Evolutionary conservation across 2,797 vertebrate species (phyloP).

Genomic region (Hoplostethus atlanticus): DNA sequence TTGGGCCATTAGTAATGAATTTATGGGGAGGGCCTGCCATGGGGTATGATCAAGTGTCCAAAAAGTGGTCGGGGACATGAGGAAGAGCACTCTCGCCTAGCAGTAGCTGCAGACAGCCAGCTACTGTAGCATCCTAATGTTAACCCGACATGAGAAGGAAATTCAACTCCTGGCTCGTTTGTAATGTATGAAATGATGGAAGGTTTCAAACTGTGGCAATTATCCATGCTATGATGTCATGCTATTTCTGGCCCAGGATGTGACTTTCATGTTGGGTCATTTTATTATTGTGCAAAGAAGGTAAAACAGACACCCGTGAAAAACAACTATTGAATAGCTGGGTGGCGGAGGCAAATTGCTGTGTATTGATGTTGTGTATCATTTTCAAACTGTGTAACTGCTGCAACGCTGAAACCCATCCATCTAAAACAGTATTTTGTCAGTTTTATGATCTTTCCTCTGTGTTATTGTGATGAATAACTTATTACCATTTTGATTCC

Average conservation of each 20-base stretch:
- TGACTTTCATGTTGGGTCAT: slow-evolving; percentile 31
- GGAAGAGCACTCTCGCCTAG: slow-evolving; percentile 33
- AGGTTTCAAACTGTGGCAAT: slow-evolving; percentile 49
- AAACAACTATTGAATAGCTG: slow-evolving; percentile 32
- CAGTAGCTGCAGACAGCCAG: slow-evolving; percentile 33
- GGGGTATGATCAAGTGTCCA: slow-evolving; percentile 53
- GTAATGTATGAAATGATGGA: slow-evolving; percentile 57
- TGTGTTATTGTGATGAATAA: slow-evolving; percentile 71
- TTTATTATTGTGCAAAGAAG: slow-evolving; percentile 36
- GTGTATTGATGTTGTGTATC: slow-evolving; percentile 38
- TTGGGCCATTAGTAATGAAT: slow-evolving; percentile 47
- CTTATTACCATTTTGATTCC: slow-evolving; percentile 71
- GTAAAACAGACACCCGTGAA: slow-evolving; percentile 28
- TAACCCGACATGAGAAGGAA: slow-evolving; percentile 33
- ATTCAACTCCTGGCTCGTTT: slow-evolving; percentile 54
- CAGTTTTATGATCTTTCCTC: slow-evolving; percentile 58
- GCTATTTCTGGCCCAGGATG: slow-evolving; percentile 34
- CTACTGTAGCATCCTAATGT: slow-evolving; percentile 42
- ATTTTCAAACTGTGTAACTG: slow-evolving; percentile 32
- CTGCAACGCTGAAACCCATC: slow-evolving; percentile 30
- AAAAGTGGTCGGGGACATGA: slow-evolving; percentile 32
- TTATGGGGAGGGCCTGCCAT: slow-evolving; percentile 40
- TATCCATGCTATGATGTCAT: slow-evolving; percentile 57
- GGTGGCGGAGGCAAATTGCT: slow-evolving; percentile 17
- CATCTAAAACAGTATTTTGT: slow-evolving; percentile 53